Conservation (phyloP, 2,797 vertebrate species). For the Oryzias sinensis region DNA sequence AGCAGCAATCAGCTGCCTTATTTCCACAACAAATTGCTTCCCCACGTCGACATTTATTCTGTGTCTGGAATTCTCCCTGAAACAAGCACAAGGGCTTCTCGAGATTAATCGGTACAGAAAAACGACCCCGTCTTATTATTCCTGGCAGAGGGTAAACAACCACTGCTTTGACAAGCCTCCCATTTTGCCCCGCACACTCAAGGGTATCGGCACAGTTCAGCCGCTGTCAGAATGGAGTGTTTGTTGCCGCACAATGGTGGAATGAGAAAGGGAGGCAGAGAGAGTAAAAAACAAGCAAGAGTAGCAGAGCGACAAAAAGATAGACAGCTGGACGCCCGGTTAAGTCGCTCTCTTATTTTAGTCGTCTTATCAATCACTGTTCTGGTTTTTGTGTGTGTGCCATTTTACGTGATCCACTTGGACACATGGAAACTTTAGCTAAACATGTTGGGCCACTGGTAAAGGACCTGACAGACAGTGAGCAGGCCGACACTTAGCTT, state of each 20-base stretch:
- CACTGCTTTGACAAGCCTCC: conserved; percentile 71
- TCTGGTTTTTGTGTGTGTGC: conserved; percentile 70
- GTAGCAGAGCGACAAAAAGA: conserved; percentile 63
- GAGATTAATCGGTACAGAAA: conserved; percentile 72
- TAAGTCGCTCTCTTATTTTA: conserved; percentile 75
- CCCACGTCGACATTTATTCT: conserved; percentile 52
- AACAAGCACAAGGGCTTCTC: conserved; percentile 60
- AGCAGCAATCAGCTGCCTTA: conserved; percentile 65
- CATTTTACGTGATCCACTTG: conserved; percentile 65
- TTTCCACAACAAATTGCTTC: conserved; percentile 65
- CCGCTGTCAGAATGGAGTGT: conserved; percentile 69
- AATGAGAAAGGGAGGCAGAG: conserved; percentile 52
- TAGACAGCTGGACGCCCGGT: conserved; percentile 68
- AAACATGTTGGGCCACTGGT: conserved; percentile 48
- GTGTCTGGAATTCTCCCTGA: conserved; percentile 54
- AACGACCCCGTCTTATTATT: conserved; percentile 65
- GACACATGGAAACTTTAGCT: conserved; percentile 65
- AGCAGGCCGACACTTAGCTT: conserved; percentile 49
- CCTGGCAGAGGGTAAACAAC: conserved; percentile 73
- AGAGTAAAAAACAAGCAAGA: conserved; percentile 42
- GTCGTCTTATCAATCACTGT: conserved; percentile 78
- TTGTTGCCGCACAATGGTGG: conserved; percentile 72
- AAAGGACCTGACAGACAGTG: conserved; percentile 61
- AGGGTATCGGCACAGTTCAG: conserved; percentile 71
- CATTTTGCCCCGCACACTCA: conserved; percentile 59